Base-by-base conservation (phyloP, 1,140 invertebrate genomes). In the Vanessa tameamea region DNA sequence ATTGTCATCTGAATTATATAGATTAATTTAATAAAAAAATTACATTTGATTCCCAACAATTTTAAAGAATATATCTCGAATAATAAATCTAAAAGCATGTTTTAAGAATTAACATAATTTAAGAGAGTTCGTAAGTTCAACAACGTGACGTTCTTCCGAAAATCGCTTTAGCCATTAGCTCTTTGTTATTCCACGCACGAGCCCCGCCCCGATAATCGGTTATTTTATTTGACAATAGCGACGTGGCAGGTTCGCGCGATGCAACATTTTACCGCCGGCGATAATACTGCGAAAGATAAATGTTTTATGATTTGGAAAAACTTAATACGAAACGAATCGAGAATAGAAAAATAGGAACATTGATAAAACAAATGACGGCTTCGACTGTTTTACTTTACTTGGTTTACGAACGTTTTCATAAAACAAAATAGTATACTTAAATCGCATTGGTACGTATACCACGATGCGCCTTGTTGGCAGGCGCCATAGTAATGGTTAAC, bases 161-260 rank as follows among this genome's bases (percentile, higher is more conserved):
- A 81, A 86, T 78, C 78, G 83, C 78, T 82, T 83, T 79, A 82
- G 69, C 81, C 82, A 83, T 82, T 83, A 82, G 69, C 57, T 74
- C 64, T 81, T 86, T 86, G 81, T 78, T 86, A 89, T 89, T 87
- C 87, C 61, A 79, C 73, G 75, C 87, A 84, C 83, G 82, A 69
- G 73, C 78, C 50, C 63, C 61, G 75, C 78, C 75, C 82, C 83
- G 84, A 86, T 89, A 89, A 89, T 89, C 86, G 87, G 86, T 89
- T 89, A 87, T 89, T 89, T 89, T 89, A 87, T 87, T 87, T 89
- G 86, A 87, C 87, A 84, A 83, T 75, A 77, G 72, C 78, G 82
- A 87, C 87, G 86, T 87, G 87, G 87, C 84, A 82, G 82, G 75
- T 82, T 73, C 77, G 55, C 68, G 74, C 75, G 66, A 67, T 85